Evolutionary conservation across 2,888 invertebrate genomes (phyloP).

Genomic region (Marasmarcha lunaedactyla): DNA sequence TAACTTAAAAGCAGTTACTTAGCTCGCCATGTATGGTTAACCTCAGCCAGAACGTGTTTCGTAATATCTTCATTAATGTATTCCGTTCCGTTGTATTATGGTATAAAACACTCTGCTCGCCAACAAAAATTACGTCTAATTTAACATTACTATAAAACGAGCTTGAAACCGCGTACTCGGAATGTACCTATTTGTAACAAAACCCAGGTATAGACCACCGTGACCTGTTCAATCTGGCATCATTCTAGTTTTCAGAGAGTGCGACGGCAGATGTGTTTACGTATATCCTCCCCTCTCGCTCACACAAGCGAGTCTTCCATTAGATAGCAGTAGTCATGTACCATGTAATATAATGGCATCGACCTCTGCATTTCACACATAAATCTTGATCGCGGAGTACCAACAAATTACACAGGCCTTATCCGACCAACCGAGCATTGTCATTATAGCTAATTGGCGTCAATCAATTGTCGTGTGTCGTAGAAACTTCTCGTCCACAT

Average conservation of each 20-base stretch:
- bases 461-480: slow-evolving; percentile 44
- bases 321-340: neutral
- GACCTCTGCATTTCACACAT: slow-evolving; percentile 54
- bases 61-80: too few species aligned
- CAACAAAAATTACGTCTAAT: neutral
- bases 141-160: neutral
- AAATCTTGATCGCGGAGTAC: slow-evolving; percentile 35
- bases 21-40: too few species aligned
- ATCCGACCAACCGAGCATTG: slow-evolving; percentile 33
- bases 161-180: neutral
- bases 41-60: too few species aligned
- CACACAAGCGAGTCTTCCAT: neutral
- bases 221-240: neutral
- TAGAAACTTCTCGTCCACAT: slow-evolving; percentile 28
- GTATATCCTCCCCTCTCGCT: neutral
- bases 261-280: too few species aligned
- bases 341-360: slow-evolving; percentile 24
- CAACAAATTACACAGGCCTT: slow-evolving; percentile 48
- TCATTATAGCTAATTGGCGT: slow-evolving; percentile 64
- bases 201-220: neutral
- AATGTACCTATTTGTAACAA: slow-evolving; percentile 1
- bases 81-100: too few species aligned
- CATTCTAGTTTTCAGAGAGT: too few species aligned
- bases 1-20: too few species aligned
- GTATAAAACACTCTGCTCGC: neutral